phyloP scores from a whole-genome alignment of 1,140 invertebrate species.

The Lepidostoma basale region DNA sequence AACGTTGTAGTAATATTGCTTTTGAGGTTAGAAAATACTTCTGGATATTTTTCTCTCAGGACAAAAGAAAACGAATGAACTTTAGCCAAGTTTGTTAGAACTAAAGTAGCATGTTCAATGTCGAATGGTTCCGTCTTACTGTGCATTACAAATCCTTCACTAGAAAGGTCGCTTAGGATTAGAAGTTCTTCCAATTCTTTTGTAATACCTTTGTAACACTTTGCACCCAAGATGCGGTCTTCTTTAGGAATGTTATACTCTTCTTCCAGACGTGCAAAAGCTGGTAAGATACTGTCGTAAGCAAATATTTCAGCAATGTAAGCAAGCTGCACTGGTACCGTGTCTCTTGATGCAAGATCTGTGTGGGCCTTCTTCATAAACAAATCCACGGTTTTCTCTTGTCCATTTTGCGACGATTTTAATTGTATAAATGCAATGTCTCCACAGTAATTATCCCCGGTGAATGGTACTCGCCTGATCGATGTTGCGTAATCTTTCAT shows the following conservation, averaged over 20 bases:
- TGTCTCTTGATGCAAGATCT: too few species aligned
- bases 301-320: too few species aligned
- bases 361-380: too few species aligned
- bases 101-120: constrained; percentile 54
- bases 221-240: not conserved
- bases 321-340: too few species aligned
- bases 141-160: constrained; percentile 60
- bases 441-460: too few species aligned
- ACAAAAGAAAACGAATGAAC: constrained; percentile 58
- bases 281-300: too few species aligned
- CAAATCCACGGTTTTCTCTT: too few species aligned
- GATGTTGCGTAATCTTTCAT: too few species aligned
- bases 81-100: constrained; percentile 60
- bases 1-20: not conserved
- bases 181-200: constrained; percentile 53
- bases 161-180: constrained; percentile 62
- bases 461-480: too few species aligned
- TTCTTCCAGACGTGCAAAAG: too few species aligned
- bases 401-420: too few species aligned
- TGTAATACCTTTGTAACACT: constrained; percentile 11
- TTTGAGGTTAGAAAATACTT: constrained; percentile 2
- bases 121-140: constrained; percentile 60
- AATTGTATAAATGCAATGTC: too few species aligned
- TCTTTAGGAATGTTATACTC: not conserved
- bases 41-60: constrained; percentile 23